Evolutionary conservation across 2,113 vertebrate genomes (phyloP).

Genomic region (Cathartes aura): DNA sequence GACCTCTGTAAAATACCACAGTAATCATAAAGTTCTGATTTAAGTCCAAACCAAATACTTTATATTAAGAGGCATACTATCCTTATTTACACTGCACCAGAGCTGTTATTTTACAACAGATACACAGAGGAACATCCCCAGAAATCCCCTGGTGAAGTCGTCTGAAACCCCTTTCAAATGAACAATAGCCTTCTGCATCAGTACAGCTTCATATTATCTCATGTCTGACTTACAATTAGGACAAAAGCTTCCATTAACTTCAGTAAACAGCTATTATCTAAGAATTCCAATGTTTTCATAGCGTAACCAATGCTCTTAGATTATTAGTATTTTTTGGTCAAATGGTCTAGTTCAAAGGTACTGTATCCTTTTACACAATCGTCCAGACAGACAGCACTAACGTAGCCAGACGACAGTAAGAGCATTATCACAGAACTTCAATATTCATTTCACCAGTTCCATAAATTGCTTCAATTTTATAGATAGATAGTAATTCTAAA

Average conservation of each 20-base stretch:
- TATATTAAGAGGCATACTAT: background rate
- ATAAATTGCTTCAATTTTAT: background rate
- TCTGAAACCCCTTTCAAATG: background rate
- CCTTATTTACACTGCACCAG: background rate
- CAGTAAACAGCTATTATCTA: background rate
- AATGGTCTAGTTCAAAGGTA: background rate
- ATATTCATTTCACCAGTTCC: background rate
- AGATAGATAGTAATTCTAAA: background rate
- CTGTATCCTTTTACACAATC: background rate
- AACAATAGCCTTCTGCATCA: slow-evolving; percentile 12
- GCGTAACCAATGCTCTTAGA: background rate
- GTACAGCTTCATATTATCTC: background rate
- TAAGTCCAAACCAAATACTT: background rate
- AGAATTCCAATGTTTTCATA: background rate
- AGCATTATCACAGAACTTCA: background rate
- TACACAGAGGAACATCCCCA: background rate
- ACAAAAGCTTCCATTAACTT: background rate
- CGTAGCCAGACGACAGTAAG: background rate
- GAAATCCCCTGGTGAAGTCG: background rate
- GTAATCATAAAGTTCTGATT: background rate
- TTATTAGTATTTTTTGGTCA: background rate
- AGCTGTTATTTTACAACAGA: background rate
- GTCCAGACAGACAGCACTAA: background rate
- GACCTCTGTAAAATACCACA: background rate
- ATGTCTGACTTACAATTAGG: background rate